phyloP scores from a whole-genome alignment of 2,888 invertebrate species.

The Hecatera dysodea region DNA sequence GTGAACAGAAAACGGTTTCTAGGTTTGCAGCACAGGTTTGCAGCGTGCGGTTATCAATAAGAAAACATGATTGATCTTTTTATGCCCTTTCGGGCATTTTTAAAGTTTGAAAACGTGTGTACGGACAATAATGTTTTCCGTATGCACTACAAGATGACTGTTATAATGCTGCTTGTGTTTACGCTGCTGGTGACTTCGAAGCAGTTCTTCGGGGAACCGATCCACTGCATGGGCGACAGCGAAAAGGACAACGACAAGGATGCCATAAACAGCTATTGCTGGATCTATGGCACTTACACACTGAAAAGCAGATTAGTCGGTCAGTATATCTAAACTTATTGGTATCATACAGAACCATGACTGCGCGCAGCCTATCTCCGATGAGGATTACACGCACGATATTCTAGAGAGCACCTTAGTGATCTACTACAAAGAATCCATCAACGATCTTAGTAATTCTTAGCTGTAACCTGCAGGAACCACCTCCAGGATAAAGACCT shows the following conservation, averaged over 20 bases:
- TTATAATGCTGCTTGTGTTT: constrained; percentile 93
- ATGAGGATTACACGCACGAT: background rate
- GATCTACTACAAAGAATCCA: background rate
- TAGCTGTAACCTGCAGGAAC: background rate
- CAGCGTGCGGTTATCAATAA: constrained; percentile 16
- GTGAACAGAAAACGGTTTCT: background rate
- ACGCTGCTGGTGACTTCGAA: constrained; percentile 94
- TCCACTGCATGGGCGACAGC: constrained; percentile 92
- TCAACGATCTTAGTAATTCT: background rate
- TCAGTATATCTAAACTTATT: constrained; percentile 26
- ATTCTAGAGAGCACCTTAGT: background rate
- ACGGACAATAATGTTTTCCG: constrained; percentile 95
- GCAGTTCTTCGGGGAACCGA: constrained; percentile 96
- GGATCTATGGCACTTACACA: constrained; percentile 94
- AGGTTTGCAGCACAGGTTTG: too few species aligned
- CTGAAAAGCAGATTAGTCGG: constrained; percentile 76
- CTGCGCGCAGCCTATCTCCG: background rate
- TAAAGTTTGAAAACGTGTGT: constrained; percentile 92
- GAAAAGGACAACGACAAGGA: constrained; percentile 88
- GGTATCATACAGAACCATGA: background rate
- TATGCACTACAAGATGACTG: constrained; percentile 94
- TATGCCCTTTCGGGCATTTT: constrained; percentile 92
- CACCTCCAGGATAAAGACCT: too few species aligned
- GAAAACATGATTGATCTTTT: constrained; percentile 91
- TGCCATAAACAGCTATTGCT: constrained; percentile 94